phyloP scores from a whole-genome alignment of 2,888 invertebrate genomes.

The Amiota mariae region DNA sequence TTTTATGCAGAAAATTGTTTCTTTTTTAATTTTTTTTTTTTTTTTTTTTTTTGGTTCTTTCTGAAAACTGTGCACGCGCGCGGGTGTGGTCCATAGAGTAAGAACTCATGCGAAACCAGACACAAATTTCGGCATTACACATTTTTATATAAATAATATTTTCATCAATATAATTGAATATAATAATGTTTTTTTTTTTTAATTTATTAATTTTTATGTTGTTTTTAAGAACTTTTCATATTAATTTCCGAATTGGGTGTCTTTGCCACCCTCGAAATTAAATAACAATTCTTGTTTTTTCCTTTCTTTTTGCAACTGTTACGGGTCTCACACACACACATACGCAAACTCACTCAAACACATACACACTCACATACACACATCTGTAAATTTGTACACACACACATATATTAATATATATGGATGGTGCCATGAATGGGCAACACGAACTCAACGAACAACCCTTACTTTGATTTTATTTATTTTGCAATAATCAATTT shows the following conservation, averaged over 20 bases:
- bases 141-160: no score
- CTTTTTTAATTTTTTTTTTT: no score
- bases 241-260: no score
- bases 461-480: constrained; percentile 22
- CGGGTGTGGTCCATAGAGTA: constrained; percentile 71
- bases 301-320: constrained; percentile 29
- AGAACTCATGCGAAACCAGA: neutral
- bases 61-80: constrained; percentile 71
- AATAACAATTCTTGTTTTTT: constrained; percentile 17
- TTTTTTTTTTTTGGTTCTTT: constrained; percentile 48
- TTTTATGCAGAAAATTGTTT: constrained; percentile 44
- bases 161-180: no score
- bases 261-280: neutral
- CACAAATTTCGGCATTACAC: neutral
- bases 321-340: constrained; percentile 29
- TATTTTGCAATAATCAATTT: constrained; percentile 21
- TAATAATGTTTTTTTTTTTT: no score
- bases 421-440: neutral
- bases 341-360: neutral
- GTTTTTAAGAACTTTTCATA: neutral
- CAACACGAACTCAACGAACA: neutral
- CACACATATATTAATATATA: constrained; percentile 29
- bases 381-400: no score
- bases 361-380: constrained; percentile 17
- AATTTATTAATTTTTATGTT: neutral